Base-by-base conservation (phyloP, 1,140 invertebrate species). In the Eumeta japonica region DNA sequence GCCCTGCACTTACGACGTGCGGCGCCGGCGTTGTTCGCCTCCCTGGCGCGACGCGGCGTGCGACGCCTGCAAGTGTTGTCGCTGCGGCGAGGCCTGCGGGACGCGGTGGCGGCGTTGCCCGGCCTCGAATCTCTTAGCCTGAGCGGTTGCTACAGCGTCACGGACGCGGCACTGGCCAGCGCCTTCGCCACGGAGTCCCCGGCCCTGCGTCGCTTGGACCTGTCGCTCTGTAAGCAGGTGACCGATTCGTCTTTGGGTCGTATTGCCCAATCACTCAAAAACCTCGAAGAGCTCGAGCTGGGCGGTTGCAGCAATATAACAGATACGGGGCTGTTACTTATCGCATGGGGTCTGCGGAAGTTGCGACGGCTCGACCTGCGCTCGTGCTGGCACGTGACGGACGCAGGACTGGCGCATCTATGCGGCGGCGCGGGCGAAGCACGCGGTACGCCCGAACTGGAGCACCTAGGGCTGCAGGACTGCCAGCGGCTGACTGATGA, bases 171-270 rank as follows among this genome's bases (percentile, higher is more conserved):
- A n/a, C 72, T 97, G 20, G 83, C 82, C 4, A 87, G 88, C 48
- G 92, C 91, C 1, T 87, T 96, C 52, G 78, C 80, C 18, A 76
- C 83, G 9, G 86, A 90, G 39, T 72, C 87, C 36, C 82, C 85
- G 16, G 81, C 83, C 10, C 76, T 97, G 2, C 88, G 84, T 30
- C 79, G 85, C 38, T 77, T 97, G 19, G 90, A 97, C 62, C 77
- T 97, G 9, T 93, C 90, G 3, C 77, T 97, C 30, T 97, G 94
- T 76, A 97, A 97, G 71, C 92, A 95, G 75, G 85, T 97, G 12
- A 92, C 90, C 1, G 93, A 97, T 66, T 83, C 82, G 1, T 88
- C 89, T 16, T 76, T 96, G 3, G 83, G 84, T 5, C 79, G 85
- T 50, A 94, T 96, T 58, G 87, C 90, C 2, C 85, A 92, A 55